Conservation (phyloP, 30 jellyfish, hydroid and myxozoan genomes). For the Rhopilema esculentum region DNA sequence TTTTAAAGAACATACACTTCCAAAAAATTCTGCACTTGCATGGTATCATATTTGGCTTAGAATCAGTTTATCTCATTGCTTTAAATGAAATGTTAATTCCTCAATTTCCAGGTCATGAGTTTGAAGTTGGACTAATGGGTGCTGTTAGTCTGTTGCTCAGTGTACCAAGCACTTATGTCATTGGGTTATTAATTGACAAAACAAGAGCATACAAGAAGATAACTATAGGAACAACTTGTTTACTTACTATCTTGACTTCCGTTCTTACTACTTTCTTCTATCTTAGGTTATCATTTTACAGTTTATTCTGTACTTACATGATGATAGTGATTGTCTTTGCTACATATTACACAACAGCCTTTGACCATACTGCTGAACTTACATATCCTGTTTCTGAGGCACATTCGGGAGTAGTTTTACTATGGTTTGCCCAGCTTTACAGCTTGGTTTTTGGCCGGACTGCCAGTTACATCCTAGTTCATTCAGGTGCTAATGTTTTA, state of each 20-base stretch:
- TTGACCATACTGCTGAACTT: slow-evolving; percentile 1
- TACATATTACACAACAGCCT: slow-evolving; percentile 21
- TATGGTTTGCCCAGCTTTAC: slow-evolving; percentile 16
- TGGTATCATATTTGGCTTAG: not conserved
- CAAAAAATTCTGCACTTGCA: not conserved
- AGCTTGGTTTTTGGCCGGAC: not conserved
- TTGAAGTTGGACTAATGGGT: slow-evolving; percentile 6
- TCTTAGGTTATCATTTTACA: not conserved
- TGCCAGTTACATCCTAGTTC: not conserved
- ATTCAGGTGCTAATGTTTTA: not conserved
- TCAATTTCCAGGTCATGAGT: slow-evolving; percentile 1
- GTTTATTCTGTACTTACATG: not conserved
- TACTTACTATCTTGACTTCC: not conserved
- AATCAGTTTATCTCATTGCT: not conserved
- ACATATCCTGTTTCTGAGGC: slow-evolving; percentile 14
- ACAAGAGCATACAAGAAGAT: not conserved
- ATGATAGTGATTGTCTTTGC: not conserved
- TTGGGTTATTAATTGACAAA: slow-evolving; percentile 5
- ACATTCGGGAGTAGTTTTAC: not conserved
- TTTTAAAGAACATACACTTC: not conserved
- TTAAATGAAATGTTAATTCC: slow-evolving; percentile 1
- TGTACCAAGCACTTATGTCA: not conserved
- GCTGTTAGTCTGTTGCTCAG: not conserved
- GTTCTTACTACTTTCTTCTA: not conserved
- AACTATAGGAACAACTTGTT: not conserved